Conservation (phyloP, 2,113 vertebrate species). For the Polypterus senegalus region DNA sequence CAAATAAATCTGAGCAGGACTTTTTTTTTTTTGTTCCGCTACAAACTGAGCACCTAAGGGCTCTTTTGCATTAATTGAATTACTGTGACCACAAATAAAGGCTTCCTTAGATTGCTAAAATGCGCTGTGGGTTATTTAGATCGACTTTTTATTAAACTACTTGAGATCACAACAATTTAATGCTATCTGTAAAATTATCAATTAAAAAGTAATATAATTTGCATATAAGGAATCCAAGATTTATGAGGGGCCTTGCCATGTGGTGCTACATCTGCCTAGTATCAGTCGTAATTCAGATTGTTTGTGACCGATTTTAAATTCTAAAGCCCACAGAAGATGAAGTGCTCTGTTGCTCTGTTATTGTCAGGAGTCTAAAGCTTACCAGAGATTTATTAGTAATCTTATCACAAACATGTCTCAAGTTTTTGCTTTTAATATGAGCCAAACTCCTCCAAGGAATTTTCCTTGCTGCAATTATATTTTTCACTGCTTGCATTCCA, state of each 20-base stretch:
- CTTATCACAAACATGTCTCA: slow-evolving; percentile 88
- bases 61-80: slow-evolving; percentile 26
- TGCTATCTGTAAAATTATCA: slow-evolving; percentile 74
- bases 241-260: slow-evolving; percentile 53
- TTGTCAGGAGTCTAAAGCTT: slow-evolving; percentile 77
- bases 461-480: slow-evolving; percentile 67
- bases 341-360: slow-evolving; percentile 65
- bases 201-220: slow-evolving; percentile 84
- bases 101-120: slow-evolving; percentile 27
- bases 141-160: slow-evolving; percentile 28
- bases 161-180: slow-evolving; percentile 39
- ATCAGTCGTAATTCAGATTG: slow-evolving; percentile 74
- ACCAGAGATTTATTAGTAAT: slow-evolving; percentile 82
- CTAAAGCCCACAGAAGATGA: slow-evolving; percentile 70
- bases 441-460: slow-evolving; percentile 74
- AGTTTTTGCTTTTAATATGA: slow-evolving; percentile 83
- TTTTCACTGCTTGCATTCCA: slow-evolving; percentile 62
- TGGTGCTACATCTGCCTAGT: slow-evolving; percentile 59
- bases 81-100: slow-evolving; percentile 27
- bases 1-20: too few species aligned
- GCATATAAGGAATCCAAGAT: slow-evolving; percentile 79
- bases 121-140: slow-evolving; percentile 26
- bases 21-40: too few species aligned
- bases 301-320: slow-evolving; percentile 83
- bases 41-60: not conserved